phyloP scores from a whole-genome alignment of 2,797 vertebrate species.

The Columba guinea region DNA sequence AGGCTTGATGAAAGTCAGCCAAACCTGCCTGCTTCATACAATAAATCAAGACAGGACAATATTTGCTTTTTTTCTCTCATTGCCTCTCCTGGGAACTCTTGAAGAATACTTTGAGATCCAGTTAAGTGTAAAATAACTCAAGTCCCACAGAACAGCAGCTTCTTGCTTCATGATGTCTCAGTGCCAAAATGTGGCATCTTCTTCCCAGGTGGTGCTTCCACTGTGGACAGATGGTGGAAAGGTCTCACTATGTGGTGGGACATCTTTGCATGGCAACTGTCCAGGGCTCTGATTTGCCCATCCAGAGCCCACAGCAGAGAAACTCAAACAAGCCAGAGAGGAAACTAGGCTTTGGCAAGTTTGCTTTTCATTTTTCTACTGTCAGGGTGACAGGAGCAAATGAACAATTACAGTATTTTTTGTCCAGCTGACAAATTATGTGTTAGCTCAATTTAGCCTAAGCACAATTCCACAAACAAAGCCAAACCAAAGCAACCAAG shows the following conservation, averaged over 20 bases:
- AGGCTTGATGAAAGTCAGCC: neutral
- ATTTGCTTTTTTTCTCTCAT: neutral
- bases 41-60: neutral
- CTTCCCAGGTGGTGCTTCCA: neutral
- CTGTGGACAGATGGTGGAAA: neutral
- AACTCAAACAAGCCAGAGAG: neutral
- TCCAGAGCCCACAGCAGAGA: neutral
- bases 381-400: neutral
- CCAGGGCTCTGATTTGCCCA: neutral
- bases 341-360: neutral
- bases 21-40: neutral
- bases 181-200: neutral
- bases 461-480: slow-evolving; percentile 12
- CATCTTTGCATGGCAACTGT: neutral
- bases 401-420: slow-evolving; percentile 19
- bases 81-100: neutral
- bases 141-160: neutral
- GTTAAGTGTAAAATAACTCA: neutral
- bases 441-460: slow-evolving; percentile 19
- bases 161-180: neutral
- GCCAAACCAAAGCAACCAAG: neutral
- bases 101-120: neutral
- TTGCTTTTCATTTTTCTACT: neutral
- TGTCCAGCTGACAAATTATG: slow-evolving; percentile 45
- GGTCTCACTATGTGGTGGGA: neutral